Conservation (phyloP, 2,888 invertebrate genomes). For the Branchellion lobata region DNA sequence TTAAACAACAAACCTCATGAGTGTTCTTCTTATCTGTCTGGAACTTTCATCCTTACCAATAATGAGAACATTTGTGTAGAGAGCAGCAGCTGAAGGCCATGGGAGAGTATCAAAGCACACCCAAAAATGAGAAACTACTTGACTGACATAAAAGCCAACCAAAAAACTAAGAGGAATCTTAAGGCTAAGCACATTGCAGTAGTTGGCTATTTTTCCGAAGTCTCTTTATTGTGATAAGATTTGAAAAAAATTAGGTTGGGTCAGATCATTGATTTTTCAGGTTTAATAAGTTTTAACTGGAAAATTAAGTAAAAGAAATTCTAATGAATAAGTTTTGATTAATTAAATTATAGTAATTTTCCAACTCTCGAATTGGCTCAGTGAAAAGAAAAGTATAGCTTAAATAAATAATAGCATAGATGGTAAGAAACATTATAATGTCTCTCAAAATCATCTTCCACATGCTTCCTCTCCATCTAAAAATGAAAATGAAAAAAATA, state of each 20-base stretch:
- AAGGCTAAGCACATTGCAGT: constrained; percentile 30
- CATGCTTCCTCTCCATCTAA: constrained; percentile 39
- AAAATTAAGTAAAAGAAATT: too few species aligned
- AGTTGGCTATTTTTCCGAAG: constrained; percentile 16
- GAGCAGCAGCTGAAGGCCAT: constrained; percentile 5
- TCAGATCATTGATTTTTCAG: too few species aligned
- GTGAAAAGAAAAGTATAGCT: background rate
- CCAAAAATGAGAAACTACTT: constrained; percentile 28
- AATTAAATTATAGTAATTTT: too few species aligned
- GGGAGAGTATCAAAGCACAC: constrained; percentile 13
- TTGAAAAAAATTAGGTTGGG: too few species aligned
- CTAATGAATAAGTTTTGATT: too few species aligned
- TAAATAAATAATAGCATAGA: constrained; percentile 17
- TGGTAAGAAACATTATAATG: constrained; percentile 13
- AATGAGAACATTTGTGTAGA: constrained; percentile 12
- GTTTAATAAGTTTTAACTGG: too few species aligned
- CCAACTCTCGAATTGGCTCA: constrained; percentile 9
- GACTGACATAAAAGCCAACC: constrained; percentile 31
- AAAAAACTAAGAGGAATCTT: constrained; percentile 26
- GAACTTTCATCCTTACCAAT: constrained; percentile 28
- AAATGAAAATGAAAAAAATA: constrained; percentile 4
- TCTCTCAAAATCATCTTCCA: constrained; percentile 37
- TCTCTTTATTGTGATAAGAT: background rate
- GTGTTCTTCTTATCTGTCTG: constrained; percentile 13
- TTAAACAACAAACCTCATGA: constrained; percentile 7